These are phyloP conservation scores for Oreochromis mossambicus DNA, from an alignment of 2,797 vertebrate genomes.

Conservation along the genomic window DNA sequence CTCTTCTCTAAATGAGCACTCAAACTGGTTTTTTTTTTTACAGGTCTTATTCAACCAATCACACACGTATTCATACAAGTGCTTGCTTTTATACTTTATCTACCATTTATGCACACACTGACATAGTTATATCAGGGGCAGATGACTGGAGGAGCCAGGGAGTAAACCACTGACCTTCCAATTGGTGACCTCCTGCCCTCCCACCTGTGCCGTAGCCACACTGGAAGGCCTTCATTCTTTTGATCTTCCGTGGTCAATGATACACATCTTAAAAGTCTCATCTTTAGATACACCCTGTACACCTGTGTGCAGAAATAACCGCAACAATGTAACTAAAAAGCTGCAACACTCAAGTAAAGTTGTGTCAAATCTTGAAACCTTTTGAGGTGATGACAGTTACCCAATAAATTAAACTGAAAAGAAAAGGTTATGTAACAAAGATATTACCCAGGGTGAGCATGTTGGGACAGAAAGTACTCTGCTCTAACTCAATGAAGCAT, in stretches of 20 bases:
- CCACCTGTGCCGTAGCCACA: background rate
- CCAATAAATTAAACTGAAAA: slow-evolving; percentile 13
- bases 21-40: background rate
- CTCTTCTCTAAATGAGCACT: background rate
- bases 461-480: slow-evolving; percentile 18
- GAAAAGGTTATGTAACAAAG: slow-evolving; percentile 2
- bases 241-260: background rate
- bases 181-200: background rate
- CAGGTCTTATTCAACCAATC: background rate
- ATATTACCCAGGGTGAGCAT: background rate
- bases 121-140: background rate
- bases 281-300: background rate
- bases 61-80: background rate
- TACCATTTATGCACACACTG: background rate
- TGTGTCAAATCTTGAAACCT: background rate
- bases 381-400: background rate
- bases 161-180: background rate
- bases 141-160: background rate
- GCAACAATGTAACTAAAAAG: background rate
- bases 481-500: slow-evolving; percentile 12
- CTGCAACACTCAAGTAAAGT: background rate
- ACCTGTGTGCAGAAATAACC: background rate
- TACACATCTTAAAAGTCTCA: background rate
- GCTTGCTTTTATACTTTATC: background rate
- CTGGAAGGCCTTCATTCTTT: background rate